Conservation (phyloP, 2,888 invertebrate species). For the Calameuta pallipes region DNA sequence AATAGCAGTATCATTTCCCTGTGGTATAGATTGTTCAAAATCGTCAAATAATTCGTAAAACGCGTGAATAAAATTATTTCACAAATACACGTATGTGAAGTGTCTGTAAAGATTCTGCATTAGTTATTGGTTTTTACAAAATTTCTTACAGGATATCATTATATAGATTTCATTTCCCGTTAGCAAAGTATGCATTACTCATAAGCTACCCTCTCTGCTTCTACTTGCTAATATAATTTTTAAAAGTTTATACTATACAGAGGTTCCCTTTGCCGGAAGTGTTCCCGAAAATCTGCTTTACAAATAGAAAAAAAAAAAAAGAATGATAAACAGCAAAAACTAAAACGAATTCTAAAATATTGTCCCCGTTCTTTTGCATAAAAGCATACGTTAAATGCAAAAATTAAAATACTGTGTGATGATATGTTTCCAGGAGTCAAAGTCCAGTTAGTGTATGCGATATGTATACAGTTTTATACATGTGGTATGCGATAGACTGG, state of each 20-base stretch:
- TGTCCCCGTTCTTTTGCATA: conserved; percentile 14
- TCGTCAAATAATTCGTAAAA: neutral
- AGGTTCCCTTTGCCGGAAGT: neutral
- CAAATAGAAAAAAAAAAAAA: conserved; percentile 2
- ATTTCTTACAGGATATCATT: neutral
- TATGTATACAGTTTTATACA: conserved; percentile 51
- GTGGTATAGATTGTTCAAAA: neutral
- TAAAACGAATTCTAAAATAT: conserved; percentile 17
- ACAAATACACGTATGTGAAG: neutral
- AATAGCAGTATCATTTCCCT: too few relatives aligned
- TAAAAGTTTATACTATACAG: neutral
- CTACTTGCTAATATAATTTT: neutral
- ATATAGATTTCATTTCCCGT: neutral
- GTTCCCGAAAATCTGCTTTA: neutral
- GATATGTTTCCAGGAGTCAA: conserved; percentile 57
- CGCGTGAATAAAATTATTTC: neutral
- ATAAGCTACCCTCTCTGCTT: neutral
- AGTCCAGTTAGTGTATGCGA: conserved; percentile 54
- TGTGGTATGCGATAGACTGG: conserved; percentile 50
- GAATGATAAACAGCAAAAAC: conserved; percentile 24
- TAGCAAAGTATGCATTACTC: neutral
- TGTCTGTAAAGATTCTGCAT: neutral
- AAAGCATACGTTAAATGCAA: conserved; percentile 11
- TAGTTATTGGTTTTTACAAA: neutral
- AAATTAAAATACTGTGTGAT: conserved; percentile 35